Conservation (phyloP, 2,113 vertebrate species). For the Anoura caudifer region DNA sequence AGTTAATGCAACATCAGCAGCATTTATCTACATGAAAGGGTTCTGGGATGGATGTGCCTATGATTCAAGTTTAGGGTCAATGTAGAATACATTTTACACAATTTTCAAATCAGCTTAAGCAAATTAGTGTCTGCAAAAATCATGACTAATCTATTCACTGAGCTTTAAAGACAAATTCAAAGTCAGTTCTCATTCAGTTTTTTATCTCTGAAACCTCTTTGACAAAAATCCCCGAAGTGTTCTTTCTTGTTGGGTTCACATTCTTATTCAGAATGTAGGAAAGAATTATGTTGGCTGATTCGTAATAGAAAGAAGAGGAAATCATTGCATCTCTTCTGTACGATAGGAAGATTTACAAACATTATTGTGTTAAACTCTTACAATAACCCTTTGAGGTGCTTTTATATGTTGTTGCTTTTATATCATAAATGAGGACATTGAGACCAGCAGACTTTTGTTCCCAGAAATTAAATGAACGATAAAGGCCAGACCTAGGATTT, state of each 20-base stretch:
- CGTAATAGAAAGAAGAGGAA: neutral
- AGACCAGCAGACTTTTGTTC: neutral
- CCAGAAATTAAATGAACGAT: neutral
- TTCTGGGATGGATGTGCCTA: neutral
- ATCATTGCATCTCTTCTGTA: neutral
- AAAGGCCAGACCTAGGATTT: neutral
- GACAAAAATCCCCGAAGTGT: neutral
- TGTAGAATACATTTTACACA: neutral
- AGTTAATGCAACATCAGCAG: neutral
- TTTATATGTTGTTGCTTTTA: neutral
- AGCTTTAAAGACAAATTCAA: conserved; percentile 31
- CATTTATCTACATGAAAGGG: neutral
- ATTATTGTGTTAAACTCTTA: neutral
- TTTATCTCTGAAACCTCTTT: neutral
- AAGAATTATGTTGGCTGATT: neutral
- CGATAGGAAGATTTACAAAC: neutral
- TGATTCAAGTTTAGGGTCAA: neutral
- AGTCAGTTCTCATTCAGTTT: neutral
- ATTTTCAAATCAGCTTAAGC: conserved; percentile 13
- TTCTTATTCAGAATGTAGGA: neutral
- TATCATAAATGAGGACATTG: neutral
- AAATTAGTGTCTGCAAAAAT: conserved; percentile 8
- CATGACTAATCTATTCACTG: neutral
- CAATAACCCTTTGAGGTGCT: neutral
- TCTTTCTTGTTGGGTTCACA: neutral